A percentile compares a stretch with the other conserved stretches of the same genome.
phyloP scores from a whole-genome alignment of 2,113 vertebrate genomes.

The Pygoscelis adeliae region DNA sequence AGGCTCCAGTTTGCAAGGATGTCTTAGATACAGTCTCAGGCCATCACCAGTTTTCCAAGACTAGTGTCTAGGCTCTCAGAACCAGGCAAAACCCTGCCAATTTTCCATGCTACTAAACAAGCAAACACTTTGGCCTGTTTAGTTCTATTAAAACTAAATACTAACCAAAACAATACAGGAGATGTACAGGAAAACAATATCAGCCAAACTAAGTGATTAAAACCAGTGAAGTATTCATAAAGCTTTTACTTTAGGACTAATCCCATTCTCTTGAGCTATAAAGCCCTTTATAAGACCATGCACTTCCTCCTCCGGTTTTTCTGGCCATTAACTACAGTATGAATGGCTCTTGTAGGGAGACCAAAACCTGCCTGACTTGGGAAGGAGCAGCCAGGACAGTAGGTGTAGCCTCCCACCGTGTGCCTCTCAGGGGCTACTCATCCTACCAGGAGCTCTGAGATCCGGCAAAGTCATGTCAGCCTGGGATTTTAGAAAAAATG shows the following conservation, averaged over 20 bases:
- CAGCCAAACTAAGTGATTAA: not conserved
- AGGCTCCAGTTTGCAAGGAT: not conserved
- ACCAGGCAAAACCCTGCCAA: not conserved
- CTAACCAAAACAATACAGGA: not conserved
- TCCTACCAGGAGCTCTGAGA: not conserved
- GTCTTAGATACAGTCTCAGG: not conserved
- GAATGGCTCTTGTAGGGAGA: not conserved
- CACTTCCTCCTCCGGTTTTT: not conserved
- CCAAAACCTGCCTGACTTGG: not conserved
- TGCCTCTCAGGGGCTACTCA: not conserved
- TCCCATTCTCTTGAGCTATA: not conserved
- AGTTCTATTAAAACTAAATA: not conserved
- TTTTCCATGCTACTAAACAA: not conserved
- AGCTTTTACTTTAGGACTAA: not conserved
- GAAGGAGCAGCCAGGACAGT: not conserved
- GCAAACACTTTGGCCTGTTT: not conserved
- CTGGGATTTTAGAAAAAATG: not conserved
- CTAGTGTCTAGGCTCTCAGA: not conserved
- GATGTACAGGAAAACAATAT: not conserved
- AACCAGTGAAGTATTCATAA: not conserved
- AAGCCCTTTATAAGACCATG: not conserved
- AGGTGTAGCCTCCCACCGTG: not conserved
- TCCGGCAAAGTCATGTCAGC: not conserved
- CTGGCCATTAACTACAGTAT: not conserved
- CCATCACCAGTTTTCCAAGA: not conserved